Evolutionary conservation across 2,113 vertebrate genomes (phyloP), one percentile per base, ranked within the genome.

Genomic region (Chloroceryle aenea): DNA sequence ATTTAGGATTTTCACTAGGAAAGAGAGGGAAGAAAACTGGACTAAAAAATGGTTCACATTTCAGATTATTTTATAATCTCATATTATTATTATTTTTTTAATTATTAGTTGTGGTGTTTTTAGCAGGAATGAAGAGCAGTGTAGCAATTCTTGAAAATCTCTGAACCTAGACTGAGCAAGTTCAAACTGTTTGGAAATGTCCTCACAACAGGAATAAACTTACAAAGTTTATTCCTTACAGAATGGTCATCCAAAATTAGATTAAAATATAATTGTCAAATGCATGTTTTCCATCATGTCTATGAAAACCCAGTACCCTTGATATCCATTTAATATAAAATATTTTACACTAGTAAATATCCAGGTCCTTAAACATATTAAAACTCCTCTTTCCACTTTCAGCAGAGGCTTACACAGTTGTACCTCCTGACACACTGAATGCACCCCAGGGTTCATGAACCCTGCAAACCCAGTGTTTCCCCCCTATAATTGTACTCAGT

Each of bases 391-490:
- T 66, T 36, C 52, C 3, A 17, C 21, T 45, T 63, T 81, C n/a
- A 69, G 48, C 22, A 48, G 22, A 53, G 3, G 6, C 9, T 75
- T 40, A 45, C 25, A 32, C 9, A 89, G 10, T 27, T 17, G 3
- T 11, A 19, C 5, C 21, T 48, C 50, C 47, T 69, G 32, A 71
- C 20, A 25, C 4, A 5, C 40, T 48, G 30, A 30, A 19, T 47
- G 56, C 72, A 10, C 15, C 11, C 10, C 27, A 0, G 0, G 38
- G 12, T 55, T 30, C 0, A 0, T 2, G 29, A 85, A 71, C 14
- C 32, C 71, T 32, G 3, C 11, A 91, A 66, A 89, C 47, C 12
- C 50, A 23, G 17, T 2, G 5, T 64, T 90, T 34, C 11, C 47
- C 42, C 68, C 10, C 36, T 34, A 21, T 11, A 19, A n/a, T 6